phyloP scores from a whole-genome alignment of 2,113 vertebrate species.

The Petrocephalus microphthalmus region DNA sequence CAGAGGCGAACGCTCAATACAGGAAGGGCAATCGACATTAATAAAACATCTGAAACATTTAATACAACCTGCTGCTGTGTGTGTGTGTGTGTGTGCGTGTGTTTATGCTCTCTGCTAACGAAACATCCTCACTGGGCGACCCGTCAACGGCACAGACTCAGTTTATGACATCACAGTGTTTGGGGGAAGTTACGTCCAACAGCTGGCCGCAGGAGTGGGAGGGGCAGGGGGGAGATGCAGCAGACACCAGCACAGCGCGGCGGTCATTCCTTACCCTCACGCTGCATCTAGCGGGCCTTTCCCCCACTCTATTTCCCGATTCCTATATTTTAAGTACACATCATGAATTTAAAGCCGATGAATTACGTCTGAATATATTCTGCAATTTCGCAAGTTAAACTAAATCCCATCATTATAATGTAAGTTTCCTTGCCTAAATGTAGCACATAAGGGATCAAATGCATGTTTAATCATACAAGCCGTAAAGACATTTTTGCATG shows the following conservation, averaged over 20 bases:
- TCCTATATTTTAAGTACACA: not conserved
- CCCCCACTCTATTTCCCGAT: not conserved
- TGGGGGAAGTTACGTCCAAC: not conserved
- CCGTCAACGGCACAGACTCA: not conserved
- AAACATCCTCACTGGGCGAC: not conserved
- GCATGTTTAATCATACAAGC: not conserved
- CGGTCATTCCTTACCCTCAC: not conserved
- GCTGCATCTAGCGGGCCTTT: too few relatives aligned
- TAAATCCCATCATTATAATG: not conserved
- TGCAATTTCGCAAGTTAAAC: not conserved
- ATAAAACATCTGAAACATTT: conserved; percentile 22
- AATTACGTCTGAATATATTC: not conserved
- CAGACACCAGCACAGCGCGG: not conserved
- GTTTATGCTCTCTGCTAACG: not conserved
- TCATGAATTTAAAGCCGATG: not conserved
- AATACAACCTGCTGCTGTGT: conserved; percentile 16
- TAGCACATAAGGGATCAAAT: not conserved
- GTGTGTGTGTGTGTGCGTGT: conserved; percentile 2
- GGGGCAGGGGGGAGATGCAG: not conserved
- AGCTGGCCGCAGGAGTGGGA: not conserved
- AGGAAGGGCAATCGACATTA: not conserved
- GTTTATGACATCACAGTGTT: not conserved
- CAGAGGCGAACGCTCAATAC: not conserved
- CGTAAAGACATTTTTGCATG: not conserved
- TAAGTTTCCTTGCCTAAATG: not conserved